These are phyloP conservation scores for Takifugu bimaculatus DNA, from an alignment of 2,113 vertebrate species.

Conservation along the genomic window DNA sequence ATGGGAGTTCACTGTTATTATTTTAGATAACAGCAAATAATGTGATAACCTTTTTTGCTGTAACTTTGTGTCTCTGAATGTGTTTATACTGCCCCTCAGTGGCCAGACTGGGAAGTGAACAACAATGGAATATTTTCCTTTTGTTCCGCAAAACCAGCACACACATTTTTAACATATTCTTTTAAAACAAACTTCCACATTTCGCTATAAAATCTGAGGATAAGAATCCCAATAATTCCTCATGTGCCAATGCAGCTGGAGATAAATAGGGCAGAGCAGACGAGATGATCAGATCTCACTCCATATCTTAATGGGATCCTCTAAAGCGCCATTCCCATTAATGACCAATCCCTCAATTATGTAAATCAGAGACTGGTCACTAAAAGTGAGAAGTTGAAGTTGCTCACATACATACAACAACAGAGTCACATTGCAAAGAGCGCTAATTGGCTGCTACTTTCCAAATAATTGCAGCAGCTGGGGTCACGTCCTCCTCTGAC, in stretches of 20 bases:
- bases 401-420: slow-evolving; percentile 66
- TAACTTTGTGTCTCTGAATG: slow-evolving; percentile 43
- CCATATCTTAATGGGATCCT: slow-evolving; percentile 76
- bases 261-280: slow-evolving; percentile 60
- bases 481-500: slow-evolving; percentile 64
- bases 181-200: slow-evolving; percentile 32
- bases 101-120: slow-evolving; percentile 39
- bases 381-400: slow-evolving; percentile 69
- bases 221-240: slow-evolving; percentile 58
- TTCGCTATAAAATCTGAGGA: slow-evolving; percentile 43
- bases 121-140: background rate
- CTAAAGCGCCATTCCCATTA: slow-evolving; percentile 67
- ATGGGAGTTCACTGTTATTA: slow-evolving; percentile 36
- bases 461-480: slow-evolving; percentile 69
- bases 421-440: slow-evolving; percentile 70
- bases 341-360: slow-evolving; percentile 76
- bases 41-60: slow-evolving; percentile 46
- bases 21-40: slow-evolving; percentile 53
- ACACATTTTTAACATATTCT: background rate
- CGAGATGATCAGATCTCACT: slow-evolving; percentile 70
- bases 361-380: slow-evolving; percentile 67
- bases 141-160: background rate
- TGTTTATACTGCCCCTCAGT: slow-evolving; percentile 74
- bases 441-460: slow-evolving; percentile 76
- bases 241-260: slow-evolving; percentile 43